Conservation (phyloP, 2,113 vertebrate genomes). For the Trematomus loennbergii region DNA sequence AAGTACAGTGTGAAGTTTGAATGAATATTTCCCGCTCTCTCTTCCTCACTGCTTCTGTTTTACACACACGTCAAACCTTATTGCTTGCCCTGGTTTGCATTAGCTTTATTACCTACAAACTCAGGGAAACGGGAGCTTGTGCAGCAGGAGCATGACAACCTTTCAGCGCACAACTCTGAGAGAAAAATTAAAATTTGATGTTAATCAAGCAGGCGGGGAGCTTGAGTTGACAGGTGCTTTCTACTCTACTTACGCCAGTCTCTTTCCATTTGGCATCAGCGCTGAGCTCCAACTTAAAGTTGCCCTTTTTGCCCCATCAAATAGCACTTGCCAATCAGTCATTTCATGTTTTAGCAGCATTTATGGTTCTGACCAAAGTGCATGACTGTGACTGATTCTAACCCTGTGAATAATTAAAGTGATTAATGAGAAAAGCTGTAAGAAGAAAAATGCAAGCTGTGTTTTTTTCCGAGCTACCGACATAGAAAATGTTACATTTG, state of each 20-base stretch:
- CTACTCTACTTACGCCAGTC: conserved; percentile 99
- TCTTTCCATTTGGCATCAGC: conserved; percentile 87
- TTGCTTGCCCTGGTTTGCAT: conserved; percentile 42
- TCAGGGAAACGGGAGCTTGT: conserved; percentile 36
- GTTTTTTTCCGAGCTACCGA: conserved; percentile 40
- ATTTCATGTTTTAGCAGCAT: conserved; percentile 73
- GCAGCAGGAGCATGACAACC: conserved; percentile 59
- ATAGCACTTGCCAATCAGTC: conserved; percentile 85
- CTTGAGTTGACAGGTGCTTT: conserved; percentile 98
- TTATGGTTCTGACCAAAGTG: conserved; percentile 68
- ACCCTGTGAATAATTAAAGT: conserved; percentile 68
- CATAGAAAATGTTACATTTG: conserved; percentile 31
- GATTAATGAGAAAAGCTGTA: conserved; percentile 48
- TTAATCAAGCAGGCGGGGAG: conserved; percentile 95
- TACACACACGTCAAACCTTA: conserved; percentile 31
- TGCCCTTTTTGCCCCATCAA: conserved; percentile 84
- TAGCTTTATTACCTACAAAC: conserved; percentile 51
- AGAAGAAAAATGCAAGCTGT: conserved; percentile 54
- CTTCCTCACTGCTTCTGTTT: conserved; percentile 3
- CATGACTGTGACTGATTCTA: conserved; percentile 57
- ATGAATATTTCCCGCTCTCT: neutral
- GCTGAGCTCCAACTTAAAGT: conserved; percentile 75
- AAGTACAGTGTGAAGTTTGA: conserved; percentile 20
- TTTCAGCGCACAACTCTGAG: conserved; percentile 90
- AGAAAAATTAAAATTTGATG: conserved; percentile 99